phyloP scores from a whole-genome alignment of 2,797 vertebrate species.

The Hemibagrus guttatus region DNA sequence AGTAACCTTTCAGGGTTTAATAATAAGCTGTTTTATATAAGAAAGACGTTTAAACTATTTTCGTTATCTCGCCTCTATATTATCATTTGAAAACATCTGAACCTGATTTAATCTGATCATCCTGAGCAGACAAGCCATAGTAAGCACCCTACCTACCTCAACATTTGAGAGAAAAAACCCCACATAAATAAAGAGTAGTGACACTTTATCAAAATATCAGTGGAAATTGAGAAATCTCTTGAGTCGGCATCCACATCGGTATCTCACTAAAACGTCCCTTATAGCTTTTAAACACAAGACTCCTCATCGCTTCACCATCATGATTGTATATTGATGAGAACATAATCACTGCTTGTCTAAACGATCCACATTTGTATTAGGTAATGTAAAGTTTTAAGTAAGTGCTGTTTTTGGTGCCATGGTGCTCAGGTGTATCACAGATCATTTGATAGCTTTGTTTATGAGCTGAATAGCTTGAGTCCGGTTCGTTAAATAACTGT shows the following conservation, averaged over 20 bases:
- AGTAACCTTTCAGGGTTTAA: neutral
- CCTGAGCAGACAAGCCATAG: neutral
- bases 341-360: constrained; percentile 4
- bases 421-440: neutral
- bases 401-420: neutral
- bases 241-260: neutral
- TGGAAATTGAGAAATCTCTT: neutral
- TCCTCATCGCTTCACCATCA: neutral
- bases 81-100: neutral
- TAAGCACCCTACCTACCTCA: neutral
- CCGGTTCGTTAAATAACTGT: neutral
- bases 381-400: neutral
- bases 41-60: neutral
- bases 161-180: no score
- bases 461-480: neutral
- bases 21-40: neutral
- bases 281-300: neutral
- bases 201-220: neutral
- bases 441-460: neutral
- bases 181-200: neutral
- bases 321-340: neutral
- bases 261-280: neutral
- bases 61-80: neutral
- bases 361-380: no score
- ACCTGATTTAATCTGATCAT: neutral